Base-by-base conservation (phyloP, 2,888 invertebrate species). In the Bimastos eiseni region DNA sequence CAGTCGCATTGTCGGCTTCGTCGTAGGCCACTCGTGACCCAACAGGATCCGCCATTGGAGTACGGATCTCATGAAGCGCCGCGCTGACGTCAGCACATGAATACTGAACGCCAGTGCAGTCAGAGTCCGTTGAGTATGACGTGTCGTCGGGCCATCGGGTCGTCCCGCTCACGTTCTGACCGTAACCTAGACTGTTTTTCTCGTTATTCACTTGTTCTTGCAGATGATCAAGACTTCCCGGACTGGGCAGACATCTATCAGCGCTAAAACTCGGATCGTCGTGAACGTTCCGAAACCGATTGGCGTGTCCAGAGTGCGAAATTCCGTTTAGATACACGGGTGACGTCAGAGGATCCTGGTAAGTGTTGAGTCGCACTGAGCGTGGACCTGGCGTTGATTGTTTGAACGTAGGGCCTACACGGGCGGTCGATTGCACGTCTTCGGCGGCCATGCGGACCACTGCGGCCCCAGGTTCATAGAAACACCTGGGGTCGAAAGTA, bases 21-120 rank as follows among this genome's bases (percentile, higher is more conserved):
- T 36, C 24, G 86, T 34, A 36, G 86, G 17, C 36, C 36, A 6
- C 17, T 36, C 86, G 21, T 8, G 86, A 36, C 37, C 36, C 86
- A 36, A 8, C n/a, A 36, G 37, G 37, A 11, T 21, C 86, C 24
- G 86, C 34, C 86, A 37, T 86, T 36, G 86, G 86, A 86, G 86
- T 86, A 36, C 34, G 36, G 6, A 86, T 90, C 19, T 88, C 36
- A 55, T 89, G 33, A 34, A 90, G 55, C 30, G 38, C 91, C 19
- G 86, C 91, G 36, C 90, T 91, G 38, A 91, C 24, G 44, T 91
- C 91, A n/a, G 89, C 88, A 88, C 91, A 91, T 0, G 91, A 91
- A 89, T 91, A 91, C 90, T 90, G 88, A 86, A 91, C 83, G 34
- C 88, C 91, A 17, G 84, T 84, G n/a, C 86, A 86, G 86, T 86